Base-by-base conservation (phyloP, 1,140 invertebrate genomes). In the Listronotus bonariensis region DNA sequence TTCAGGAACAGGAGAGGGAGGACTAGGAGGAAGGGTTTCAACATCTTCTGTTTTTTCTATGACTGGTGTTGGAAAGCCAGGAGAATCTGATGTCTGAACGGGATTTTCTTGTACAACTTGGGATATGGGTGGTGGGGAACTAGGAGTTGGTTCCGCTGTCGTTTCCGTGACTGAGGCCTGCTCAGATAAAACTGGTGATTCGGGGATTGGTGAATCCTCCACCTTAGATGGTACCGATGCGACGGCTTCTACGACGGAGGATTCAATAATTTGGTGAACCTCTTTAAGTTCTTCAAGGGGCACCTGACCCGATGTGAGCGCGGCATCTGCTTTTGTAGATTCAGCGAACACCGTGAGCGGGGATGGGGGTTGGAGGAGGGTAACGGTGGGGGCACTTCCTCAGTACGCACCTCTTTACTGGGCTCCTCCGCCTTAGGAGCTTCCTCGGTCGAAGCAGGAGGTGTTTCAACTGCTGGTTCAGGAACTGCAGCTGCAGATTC, bases 391-490 rank as follows among this genome's bases (percentile, higher is more conserved):
- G 76, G 77, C 61, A 77, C 68, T 72, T 78, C 77, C 67, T 77
- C 77, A 61, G 51, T 78, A 78, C 77, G 75, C 77, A 78, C 77
- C 77, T 78, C 77, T 76, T 77, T 78, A 65, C 72, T 52, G 15
- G 72, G 57, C 41, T 73, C 71, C 49, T 69, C 68, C 42, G 49
- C 8, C 15, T 55, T 64, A n/a, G 69, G 54, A 62, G 51, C 41
- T 48, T 67, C 64, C 38, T 73, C 69, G 32, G 60, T 38, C 10
- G 43, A 55, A 43, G 65, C 60, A 49, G 63, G 46, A 17, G 70
- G 60, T 54, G 59, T 45, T 66, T 68, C 69, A 32, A 65, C 66
- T 38, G 60, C 68, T 26, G 67, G 48, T 68, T 66, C 65, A 34
- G 61, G 60, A 40, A 49, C 56, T 20, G 42, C 48, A 20, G 51